Evolutionary conservation across 2,113 vertebrate genomes (phyloP), one percentile per base, ranked within the genome.

Genomic region (Thalassarche chlororhynchos): DNA sequence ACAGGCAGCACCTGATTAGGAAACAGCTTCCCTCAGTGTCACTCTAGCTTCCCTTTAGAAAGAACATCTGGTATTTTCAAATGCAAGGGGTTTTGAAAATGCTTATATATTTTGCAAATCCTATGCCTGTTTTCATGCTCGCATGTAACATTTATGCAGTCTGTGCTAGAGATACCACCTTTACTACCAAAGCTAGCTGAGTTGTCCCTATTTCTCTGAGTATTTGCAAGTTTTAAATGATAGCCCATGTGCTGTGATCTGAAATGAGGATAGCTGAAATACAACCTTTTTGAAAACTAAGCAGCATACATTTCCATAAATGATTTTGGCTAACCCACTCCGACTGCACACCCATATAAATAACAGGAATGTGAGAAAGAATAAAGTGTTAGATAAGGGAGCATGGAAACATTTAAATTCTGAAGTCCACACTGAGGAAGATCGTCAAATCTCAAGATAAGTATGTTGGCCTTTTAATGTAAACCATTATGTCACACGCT

Each of bases 341-440:
- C 87, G 71, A 46, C 64, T 89, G 52, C 40, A 66, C 26, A 25
- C 65, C 57, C 91, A 76, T 89, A 87, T 95, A 87, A 87, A 77
- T 92, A 93, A 91, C 78, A 79, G 91, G 74, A 96, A 96, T 54
- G 86, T 96, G 91, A 91, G 94, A 95, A 96, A 95, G 94, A 95
- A 94, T 93, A 49, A 82, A 82, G 61, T 38, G 49, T 52, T 76
- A 96, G 96, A 89, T 96, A 96, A 95, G 89, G 65, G 36, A 90
- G 46, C 49, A 52, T 84, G 86, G 90, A 97, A 97, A 96, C 74
- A 96, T 95, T 92, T 82, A 94, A 95, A 96, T 97, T 91, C 77
- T 87, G 29, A 89, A 58, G 84, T 91, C 77, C 44, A 21, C 20
- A 7, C 28, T n/a, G 55, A 91, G 74, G 74, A 81, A 94, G 86